Percentiles rank a stretch among this genome's conserved stretches.
phyloP scores from a whole-genome alignment of 92 coral and sea anemone genomes.

The Zoanthus gigantus region DNA sequence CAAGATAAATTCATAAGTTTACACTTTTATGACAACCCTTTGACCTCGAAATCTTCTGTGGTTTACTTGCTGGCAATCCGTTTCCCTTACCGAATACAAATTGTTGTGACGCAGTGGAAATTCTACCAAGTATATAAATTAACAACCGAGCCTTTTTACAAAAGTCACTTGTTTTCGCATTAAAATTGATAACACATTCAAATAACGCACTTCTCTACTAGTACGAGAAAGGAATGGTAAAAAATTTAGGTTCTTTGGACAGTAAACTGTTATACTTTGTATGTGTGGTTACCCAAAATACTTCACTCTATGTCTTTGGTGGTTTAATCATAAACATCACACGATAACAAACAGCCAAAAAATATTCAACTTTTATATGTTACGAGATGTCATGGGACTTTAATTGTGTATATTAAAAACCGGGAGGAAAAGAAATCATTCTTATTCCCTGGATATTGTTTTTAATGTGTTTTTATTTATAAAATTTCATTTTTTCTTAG shows the following conservation, averaged over 20 bases:
- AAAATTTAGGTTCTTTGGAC: not conserved
- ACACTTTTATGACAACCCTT: conserved; percentile 3
- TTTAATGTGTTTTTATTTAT: not conserved
- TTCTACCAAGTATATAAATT: conserved; percentile 7
- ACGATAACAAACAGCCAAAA: not conserved
- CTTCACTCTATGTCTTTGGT: conserved; percentile 1
- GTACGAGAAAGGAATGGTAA: not conserved
- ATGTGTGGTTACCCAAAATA: not conserved
- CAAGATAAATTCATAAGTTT: not conserved
- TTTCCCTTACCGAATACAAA: not conserved
- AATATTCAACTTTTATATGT: not conserved
- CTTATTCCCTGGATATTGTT: not conserved
- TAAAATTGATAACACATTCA: not conserved
- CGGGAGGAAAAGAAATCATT: not conserved
- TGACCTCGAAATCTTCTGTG: not conserved
- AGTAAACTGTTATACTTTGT: not conserved
- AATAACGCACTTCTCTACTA: not conserved
- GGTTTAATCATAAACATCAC: conserved; percentile 16
- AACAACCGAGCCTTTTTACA: not conserved
- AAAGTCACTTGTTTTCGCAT: not conserved
- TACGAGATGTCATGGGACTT: conserved; percentile 6
- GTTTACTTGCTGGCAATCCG: not conserved
- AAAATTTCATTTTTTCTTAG: not conserved
- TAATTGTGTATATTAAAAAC: not conserved
- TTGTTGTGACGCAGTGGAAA: conserved; percentile 44